Conservation (phyloP, 53 echinoderm and acorn worm species). For the Holothuria scabra region DNA sequence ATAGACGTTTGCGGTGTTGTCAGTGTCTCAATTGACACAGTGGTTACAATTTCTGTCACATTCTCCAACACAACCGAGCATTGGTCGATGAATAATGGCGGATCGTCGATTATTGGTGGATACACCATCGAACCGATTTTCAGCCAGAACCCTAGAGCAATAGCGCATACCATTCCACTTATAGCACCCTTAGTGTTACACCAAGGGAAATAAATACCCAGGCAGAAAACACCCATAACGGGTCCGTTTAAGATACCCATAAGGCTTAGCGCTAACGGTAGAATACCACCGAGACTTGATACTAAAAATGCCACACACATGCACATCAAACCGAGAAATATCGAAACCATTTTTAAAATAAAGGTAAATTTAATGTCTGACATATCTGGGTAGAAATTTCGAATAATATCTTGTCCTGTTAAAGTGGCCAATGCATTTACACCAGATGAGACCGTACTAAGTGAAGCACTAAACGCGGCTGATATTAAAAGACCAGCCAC, state of each 20-base stretch:
- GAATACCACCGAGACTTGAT: not conserved
- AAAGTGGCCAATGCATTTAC: constrained; percentile 30
- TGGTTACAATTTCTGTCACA: not conserved
- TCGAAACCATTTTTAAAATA: constrained; percentile 19
- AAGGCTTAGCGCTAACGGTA: constrained; percentile 4
- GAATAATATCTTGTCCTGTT: constrained; percentile 23
- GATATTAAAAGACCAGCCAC: constrained; percentile 14
- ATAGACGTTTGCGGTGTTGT: no score
- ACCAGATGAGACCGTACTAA: constrained; percentile 32
- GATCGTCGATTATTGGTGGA: constrained; percentile 26
- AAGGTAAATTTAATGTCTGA: constrained; percentile 14
- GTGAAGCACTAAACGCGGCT: constrained; percentile 22
- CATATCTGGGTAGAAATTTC: not conserved
- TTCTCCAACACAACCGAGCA: not conserved
- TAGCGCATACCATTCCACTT: not conserved
- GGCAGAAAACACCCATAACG: constrained; percentile 14
- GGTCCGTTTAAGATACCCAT: constrained; percentile 31
- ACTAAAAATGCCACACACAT: constrained; percentile 23
- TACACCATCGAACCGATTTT: constrained; percentile 23
- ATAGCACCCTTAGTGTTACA: constrained; percentile 39
- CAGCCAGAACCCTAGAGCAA: not conserved
- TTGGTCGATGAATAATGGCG: constrained; percentile 16
- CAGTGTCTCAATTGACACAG: no score
- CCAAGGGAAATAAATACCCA: constrained; percentile 14
- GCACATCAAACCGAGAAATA: constrained; percentile 3